These are phyloP conservation scores for Tragelaphus buxtoni DNA, from an alignment of 2,113 vertebrate genomes.

Conservation along the genomic window DNA sequence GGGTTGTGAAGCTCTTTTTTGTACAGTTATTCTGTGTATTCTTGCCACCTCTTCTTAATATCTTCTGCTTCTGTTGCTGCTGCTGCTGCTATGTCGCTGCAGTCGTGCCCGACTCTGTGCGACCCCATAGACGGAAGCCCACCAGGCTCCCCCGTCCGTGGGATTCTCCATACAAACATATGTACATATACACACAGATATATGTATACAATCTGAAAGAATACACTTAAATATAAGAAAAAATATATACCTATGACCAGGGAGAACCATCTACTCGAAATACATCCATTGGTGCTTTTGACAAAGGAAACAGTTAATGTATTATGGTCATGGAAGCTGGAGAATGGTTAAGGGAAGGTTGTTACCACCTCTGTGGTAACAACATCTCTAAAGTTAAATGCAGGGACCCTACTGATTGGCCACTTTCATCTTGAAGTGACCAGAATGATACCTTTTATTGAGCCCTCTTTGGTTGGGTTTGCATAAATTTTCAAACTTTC, in stretches of 20 bases:
- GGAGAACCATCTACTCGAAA: background rate
- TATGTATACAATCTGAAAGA: background rate
- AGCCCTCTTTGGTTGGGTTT: background rate
- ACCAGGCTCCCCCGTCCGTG: no score
- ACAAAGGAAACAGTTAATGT: background rate
- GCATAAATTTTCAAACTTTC: background rate
- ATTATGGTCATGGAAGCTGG: background rate
- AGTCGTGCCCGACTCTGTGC: no score
- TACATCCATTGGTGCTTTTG: background rate
- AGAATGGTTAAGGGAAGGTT: background rate
- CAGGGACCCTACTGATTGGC: background rate
- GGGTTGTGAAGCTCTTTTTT: no score
- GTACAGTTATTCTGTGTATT: no score
- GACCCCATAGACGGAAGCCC: no score
- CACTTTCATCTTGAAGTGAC: slow-evolving; percentile 6
- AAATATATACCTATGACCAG: background rate
- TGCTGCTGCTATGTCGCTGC: no score
- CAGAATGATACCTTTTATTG: background rate
- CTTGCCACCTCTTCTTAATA: no score
- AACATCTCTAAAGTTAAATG: slow-evolving; percentile 41
- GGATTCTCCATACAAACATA: background rate
- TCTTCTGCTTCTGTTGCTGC: no score
- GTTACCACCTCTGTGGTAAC: background rate
- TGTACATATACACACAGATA: background rate
- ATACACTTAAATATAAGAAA: background rate